These are phyloP conservation scores for Hyperoodon ampullatus DNA, from an alignment of 2,113 vertebrate genomes.

Conservation along the genomic window DNA sequence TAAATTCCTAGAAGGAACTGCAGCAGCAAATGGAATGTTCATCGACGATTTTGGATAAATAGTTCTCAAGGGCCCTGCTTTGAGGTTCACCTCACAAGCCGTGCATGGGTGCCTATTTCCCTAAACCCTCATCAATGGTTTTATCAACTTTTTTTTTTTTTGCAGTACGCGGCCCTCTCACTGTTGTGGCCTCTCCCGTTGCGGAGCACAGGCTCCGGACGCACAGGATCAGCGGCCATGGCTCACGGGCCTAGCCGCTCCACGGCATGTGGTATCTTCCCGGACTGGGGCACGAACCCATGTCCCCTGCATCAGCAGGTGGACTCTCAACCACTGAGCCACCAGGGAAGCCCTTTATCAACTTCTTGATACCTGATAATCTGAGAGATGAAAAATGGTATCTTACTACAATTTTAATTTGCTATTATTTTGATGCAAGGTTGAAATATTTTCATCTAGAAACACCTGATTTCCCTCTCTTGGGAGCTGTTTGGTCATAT, in stretches of 20 bases:
- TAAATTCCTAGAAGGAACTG: background rate
- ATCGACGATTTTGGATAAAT: background rate
- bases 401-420: background rate
- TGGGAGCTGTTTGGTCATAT: background rate
- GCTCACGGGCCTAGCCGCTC: no score
- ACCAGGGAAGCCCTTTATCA: background rate
- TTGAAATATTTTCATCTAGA: background rate
- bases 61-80: background rate
- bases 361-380: background rate
- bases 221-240: no score
- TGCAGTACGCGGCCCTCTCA: no score
- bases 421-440: background rate
- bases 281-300: no score
- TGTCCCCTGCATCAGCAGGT: no score
- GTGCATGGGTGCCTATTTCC: background rate
- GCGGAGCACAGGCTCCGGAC: no score
- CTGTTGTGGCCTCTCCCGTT: no score
- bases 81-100: background rate
- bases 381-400: background rate
- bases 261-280: no score
- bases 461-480: background rate
- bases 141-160: background rate
- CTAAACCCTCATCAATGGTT: background rate
- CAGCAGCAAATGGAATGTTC: background rate
- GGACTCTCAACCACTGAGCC: no score